Conservation (phyloP, 2,888 invertebrate genomes). For the Cantharis nigra region DNA sequence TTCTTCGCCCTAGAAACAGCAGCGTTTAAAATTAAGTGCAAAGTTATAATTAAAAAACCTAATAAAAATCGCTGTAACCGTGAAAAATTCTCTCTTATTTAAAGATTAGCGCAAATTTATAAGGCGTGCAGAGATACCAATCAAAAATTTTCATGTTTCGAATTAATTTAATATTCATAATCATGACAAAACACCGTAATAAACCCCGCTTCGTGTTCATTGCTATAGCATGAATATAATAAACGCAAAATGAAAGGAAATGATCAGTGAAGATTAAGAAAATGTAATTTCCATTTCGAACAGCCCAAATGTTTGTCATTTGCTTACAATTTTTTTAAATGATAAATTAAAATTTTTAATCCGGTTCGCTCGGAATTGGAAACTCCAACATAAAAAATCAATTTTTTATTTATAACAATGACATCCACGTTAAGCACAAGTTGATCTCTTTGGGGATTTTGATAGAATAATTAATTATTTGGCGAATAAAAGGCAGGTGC, state of each 20-base stretch:
- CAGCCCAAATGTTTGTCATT: not conserved
- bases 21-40: not conserved
- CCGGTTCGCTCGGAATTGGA: not conserved
- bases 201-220: not conserved
- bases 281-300: constrained; percentile 1
- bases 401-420: not conserved
- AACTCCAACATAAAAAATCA: not conserved
- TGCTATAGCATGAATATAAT: not conserved
- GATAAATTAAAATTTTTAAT: not conserved
- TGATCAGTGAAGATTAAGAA: not conserved
- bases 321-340: not conserved
- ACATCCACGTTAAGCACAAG: not conserved
- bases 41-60: not conserved
- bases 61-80: not conserved
- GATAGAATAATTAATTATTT: constrained; percentile 17
- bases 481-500: constrained; percentile 20
- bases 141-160: not conserved
- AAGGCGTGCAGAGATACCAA: not conserved
- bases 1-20: not conserved
- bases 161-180: constrained; percentile 1
- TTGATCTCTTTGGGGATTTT: constrained; percentile 2
- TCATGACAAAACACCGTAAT: not conserved
- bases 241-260: not conserved
- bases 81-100: not conserved
- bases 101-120: not conserved